A percentile compares a stretch with the other conserved stretches of the same genome.
These are phyloP conservation scores for Sialia sialis DNA, from an alignment of 2,113 vertebrate genomes.

Conservation along the genomic window DNA sequence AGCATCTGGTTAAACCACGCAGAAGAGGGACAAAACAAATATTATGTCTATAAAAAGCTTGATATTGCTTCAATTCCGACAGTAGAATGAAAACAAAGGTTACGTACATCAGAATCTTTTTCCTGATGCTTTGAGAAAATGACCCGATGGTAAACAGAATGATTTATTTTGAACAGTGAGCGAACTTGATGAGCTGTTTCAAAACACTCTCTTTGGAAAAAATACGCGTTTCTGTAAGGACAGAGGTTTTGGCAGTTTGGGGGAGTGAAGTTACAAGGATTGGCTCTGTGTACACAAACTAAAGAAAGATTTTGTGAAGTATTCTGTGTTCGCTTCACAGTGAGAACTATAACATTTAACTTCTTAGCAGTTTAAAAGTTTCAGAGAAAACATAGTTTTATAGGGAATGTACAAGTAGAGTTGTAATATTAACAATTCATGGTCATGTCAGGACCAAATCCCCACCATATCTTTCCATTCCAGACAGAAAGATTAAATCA, in stretches of 20 bases:
- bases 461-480: neutral
- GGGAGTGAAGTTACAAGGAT: neutral
- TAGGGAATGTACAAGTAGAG: neutral
- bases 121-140: conserved; percentile 41
- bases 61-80: neutral
- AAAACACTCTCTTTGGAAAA: conserved; percentile 35
- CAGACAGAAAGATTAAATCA: conserved; percentile 17
- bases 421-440: neutral
- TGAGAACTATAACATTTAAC: neutral
- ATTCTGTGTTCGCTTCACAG: neutral
- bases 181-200: conserved; percentile 24
- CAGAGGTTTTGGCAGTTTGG: conserved; percentile 20
- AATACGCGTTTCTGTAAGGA: neutral
- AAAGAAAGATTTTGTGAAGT: neutral
- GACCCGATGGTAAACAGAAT: conserved; percentile 4
- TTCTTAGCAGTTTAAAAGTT: neutral
- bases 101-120: neutral
- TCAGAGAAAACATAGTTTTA: neutral
- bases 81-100: conserved; percentile 32
- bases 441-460: neutral
- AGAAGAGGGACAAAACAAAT: conserved; percentile 21
- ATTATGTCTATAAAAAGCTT: conserved; percentile 21
- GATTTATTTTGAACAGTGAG: conserved; percentile 37
- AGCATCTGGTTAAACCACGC: conserved; percentile 21
- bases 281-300: neutral